Base-by-base conservation (phyloP, 2,888 invertebrate genomes). In the Hypsopygia costalis region DNA sequence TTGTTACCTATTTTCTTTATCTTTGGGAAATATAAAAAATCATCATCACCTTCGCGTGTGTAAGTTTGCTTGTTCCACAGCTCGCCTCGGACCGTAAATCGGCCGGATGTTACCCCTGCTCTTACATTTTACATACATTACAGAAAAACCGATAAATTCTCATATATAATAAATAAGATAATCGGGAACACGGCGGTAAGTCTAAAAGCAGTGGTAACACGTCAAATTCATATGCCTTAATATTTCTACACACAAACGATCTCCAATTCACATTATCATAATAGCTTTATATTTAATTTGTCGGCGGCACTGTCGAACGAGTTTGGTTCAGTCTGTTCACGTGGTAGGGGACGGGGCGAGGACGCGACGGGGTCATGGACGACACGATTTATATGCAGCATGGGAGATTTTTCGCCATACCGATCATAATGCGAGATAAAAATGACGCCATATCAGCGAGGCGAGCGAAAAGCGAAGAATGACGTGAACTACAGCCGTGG, bases 301-400 rank as follows among this genome's bases (percentile, higher is more conserved):
- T 58, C 70, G 64, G 65, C 56, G 63, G 55, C 75, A 76, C 75
- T 70, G 68, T 57, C 55, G 66, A 20, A 12, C 36, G 25, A n/a
- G 25, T 25, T 33, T 21, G 9, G 29, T 40, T 1, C 20, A 16
- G 30, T 30, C 20, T 37, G 36, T 6, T 25, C 25, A 4, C 6
- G 25, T 25, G 25, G 25, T 25, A 3, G 25, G 3, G 25, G 25
- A 25, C 5, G 25, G n/a, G 16, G 16, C 16, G 16, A n/a, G n/a
- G 16, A 16, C 16, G 16, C 16, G 16, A 4, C 2, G 16, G 16
- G 3, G 16, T 16, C 16, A 4, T 16, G 16, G 16, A 4, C 16
- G 16, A 16, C 16, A 16, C 16, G 16, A 16, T 16, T 16, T 16
- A 16, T 16, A 16, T 4, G 16, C 16, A 16, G 16, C 4, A 16